Conservation (phyloP, 2,888 invertebrate genomes). For the Salpingus planirostris region DNA sequence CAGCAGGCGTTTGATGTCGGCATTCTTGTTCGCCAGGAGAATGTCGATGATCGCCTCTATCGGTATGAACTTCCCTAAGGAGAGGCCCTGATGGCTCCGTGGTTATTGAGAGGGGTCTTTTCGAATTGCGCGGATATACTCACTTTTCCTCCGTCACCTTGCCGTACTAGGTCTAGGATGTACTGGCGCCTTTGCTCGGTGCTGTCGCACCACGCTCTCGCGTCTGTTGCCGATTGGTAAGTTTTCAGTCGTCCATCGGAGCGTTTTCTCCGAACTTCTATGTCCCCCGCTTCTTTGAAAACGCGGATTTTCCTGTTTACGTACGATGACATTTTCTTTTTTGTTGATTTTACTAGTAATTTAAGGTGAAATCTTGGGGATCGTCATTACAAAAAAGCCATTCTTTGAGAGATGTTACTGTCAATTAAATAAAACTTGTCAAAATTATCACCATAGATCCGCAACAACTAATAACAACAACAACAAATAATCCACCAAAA, state of each 20-base stretch:
- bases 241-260: slow-evolving; percentile 49
- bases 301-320: slow-evolving; percentile 28
- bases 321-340: slow-evolving; percentile 23
- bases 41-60: slow-evolving; percentile 35
- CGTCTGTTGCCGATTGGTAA: slow-evolving; percentile 49
- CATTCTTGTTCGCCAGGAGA: slow-evolving; percentile 42
- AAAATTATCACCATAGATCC: no score
- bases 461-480: no score
- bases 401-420: slow-evolving; percentile 5
- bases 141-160: slow-evolving; percentile 15
- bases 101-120: neutral
- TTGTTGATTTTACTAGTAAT: slow-evolving; percentile 5
- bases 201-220: slow-evolving; percentile 50
- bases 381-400: slow-evolving; percentile 7
- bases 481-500: no score
- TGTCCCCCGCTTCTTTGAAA: slow-evolving; percentile 35
- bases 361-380: slow-evolving; percentile 2
- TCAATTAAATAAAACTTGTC: slow-evolving; percentile 7
- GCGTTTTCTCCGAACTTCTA: slow-evolving; percentile 39
- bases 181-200: slow-evolving; percentile 49
- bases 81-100: slow-evolving; percentile 20
- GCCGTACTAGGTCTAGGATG: slow-evolving; percentile 46
- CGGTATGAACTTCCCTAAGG: slow-evolving; percentile 34
- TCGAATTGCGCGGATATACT: neutral
- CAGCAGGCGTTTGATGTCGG: slow-evolving; percentile 44